A percentile compares a stretch with the other conserved stretches of the same genome.
These are phyloP conservation scores for Calameuta pallipes DNA, from an alignment of 2,888 invertebrate genomes.

Conservation along the genomic window DNA sequence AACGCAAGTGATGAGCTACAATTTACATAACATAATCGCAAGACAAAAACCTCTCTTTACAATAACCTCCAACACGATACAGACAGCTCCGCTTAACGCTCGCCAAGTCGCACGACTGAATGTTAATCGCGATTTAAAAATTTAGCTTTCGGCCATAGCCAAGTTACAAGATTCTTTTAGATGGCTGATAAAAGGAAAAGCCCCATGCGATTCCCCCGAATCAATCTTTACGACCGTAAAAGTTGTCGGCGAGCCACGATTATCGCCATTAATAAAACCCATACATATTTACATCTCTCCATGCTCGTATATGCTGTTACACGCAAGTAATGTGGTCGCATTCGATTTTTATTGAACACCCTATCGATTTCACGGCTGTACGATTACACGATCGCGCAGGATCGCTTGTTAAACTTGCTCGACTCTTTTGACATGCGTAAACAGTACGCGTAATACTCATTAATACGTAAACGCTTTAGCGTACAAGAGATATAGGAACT, in stretches of 20 bases:
- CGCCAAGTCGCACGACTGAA: not conserved
- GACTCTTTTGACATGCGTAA: not conserved
- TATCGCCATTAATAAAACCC: not conserved
- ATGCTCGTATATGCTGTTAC: not conserved
- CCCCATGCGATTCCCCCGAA: not conserved
- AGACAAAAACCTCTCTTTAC: not conserved
- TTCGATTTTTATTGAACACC: not conserved
- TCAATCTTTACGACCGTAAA: not conserved
- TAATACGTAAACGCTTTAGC: not conserved
- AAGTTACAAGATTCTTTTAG: not conserved
- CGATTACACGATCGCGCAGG: not conserved
- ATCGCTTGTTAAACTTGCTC: not conserved
- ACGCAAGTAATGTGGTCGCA: not conserved
- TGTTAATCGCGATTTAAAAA: not conserved
- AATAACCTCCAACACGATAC: not conserved
- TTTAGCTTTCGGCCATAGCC: not conserved
- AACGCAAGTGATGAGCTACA: conserved; percentile 5
- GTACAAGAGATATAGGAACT: not conserved
- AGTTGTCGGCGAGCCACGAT: not conserved
- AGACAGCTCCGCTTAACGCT: not conserved
- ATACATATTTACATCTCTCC: not conserved
- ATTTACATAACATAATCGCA: conserved; percentile 3
- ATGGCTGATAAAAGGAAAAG: not conserved
- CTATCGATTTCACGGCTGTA: not conserved
- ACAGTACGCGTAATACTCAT: not conserved